Percentiles rank a stretch among this genome's conserved stretches.
These are phyloP conservation scores for Halictus quadricinctus DNA, from an alignment of 2,888 invertebrate genomes.

Conservation along the genomic window DNA sequence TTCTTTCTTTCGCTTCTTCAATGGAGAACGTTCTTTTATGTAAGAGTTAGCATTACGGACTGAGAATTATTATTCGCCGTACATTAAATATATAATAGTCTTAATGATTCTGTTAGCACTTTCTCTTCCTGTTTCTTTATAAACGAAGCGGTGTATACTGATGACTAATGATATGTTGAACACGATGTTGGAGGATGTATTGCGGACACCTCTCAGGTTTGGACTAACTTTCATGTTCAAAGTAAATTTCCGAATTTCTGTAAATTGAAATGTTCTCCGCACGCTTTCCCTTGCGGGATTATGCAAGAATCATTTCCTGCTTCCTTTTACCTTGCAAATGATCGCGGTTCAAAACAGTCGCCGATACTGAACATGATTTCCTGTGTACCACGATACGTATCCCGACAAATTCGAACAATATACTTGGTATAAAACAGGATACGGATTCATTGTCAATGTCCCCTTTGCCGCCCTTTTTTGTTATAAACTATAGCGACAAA, in stretches of 20 bases:
- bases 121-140: background rate
- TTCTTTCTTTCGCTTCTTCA: background rate
- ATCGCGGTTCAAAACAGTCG: background rate
- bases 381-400: background rate
- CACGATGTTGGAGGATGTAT: background rate
- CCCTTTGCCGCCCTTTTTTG: background rate
- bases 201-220: background rate
- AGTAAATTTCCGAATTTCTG: background rate
- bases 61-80: background rate
- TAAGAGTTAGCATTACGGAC: background rate
- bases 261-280: background rate
- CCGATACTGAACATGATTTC: background rate
- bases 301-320: background rate
- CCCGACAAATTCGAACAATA: background rate
- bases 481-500: background rate
- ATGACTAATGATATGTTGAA: too few relatives aligned
- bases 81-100: background rate
- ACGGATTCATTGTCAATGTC: background rate
- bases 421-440: background rate
- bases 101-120: background rate
- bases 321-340: slow-evolving; percentile 2
- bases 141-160: background rate
- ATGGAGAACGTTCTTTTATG: background rate
- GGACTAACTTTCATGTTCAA: background rate
- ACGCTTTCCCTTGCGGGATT: background rate